A percentile compares a stretch with the other conserved stretches of the same genome.
Conservation (phyloP, 64 coral and sea anemone species). For the Stichodactyla mertensii region DNA sequence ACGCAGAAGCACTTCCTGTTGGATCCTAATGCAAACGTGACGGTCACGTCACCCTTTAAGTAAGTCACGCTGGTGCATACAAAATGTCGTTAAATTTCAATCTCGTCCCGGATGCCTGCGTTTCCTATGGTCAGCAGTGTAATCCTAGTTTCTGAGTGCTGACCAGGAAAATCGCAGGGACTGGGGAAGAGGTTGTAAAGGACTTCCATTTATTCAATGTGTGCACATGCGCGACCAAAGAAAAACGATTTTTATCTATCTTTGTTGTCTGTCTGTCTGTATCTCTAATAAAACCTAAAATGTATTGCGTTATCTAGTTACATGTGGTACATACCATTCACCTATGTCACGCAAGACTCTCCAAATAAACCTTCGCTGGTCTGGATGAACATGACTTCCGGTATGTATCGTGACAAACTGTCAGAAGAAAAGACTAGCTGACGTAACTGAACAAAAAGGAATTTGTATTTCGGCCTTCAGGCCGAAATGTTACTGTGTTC, state of each 20-base stretch:
- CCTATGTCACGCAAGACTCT: constrained; percentile 30
- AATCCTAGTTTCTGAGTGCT: too few relatives aligned
- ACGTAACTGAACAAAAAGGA: too few relatives aligned
- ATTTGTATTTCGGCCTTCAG: too few relatives aligned
- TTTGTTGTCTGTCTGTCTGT: neutral
- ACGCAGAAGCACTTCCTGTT: constrained; percentile 82
- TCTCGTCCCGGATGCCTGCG: too few relatives aligned
- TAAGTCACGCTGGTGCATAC: constrained; percentile 25
- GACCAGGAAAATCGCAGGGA: too few relatives aligned
- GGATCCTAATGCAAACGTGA: constrained; percentile 69
- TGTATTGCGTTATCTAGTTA: constrained; percentile 34
- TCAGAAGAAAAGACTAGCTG: too few relatives aligned
- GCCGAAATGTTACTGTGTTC: too few relatives aligned
- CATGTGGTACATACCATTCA: constrained; percentile 83
- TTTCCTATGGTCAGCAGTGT: too few relatives aligned
- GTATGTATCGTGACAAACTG: constrained; percentile 10
- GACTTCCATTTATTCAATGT: too few relatives aligned
- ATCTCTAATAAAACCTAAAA: neutral
- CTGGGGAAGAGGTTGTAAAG: too few relatives aligned
- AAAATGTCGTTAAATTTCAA: neutral
- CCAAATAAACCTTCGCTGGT: constrained; percentile 20
- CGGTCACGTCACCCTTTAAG: constrained; percentile 62
- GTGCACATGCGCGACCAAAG: too few relatives aligned
- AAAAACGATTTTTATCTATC: too few relatives aligned
- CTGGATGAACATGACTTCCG: constrained; percentile 79